These are phyloP conservation scores for Gorsachius goisagi DNA, from an alignment of 2,113 vertebrate genomes.

Conservation along the genomic window DNA sequence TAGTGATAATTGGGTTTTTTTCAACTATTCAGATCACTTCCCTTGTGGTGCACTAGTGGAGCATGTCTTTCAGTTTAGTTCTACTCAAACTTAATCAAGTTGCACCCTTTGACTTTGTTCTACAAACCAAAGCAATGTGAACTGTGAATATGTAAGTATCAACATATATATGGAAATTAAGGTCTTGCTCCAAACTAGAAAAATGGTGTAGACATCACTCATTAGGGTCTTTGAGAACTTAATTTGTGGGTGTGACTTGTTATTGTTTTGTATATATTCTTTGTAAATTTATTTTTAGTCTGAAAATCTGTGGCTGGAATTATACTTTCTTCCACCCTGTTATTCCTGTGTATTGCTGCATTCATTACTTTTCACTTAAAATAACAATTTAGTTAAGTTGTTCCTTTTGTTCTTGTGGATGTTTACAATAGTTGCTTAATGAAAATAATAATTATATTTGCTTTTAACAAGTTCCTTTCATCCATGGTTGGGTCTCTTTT, in stretches of 20 bases:
- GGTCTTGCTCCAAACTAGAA: background rate
- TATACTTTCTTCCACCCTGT: background rate
- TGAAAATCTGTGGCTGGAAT: background rate
- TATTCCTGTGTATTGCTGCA: background rate
- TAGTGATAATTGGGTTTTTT: accelerated
- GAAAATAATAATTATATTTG: background rate
- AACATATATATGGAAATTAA: background rate
- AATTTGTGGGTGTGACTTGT: background rate
- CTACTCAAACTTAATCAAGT: background rate
- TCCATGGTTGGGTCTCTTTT: background rate
- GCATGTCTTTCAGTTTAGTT: background rate
- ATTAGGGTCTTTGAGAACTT: background rate
- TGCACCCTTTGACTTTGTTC: background rate
- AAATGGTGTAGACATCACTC: background rate
- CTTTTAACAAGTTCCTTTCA: background rate
- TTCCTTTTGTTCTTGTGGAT: background rate
- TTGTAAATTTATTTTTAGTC: background rate
- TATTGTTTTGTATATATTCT: background rate
- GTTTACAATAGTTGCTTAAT: background rate
- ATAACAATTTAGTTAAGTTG: background rate
- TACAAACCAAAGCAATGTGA: background rate
- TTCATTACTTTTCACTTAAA: background rate
- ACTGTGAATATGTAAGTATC: accelerated
- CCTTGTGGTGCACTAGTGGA: background rate
- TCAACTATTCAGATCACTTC: background rate